Percentiles rank a stretch among this genome's conserved stretches.
phyloP scores from a whole-genome alignment of 2,888 invertebrate species.

The Mechanitis messenoides region DNA sequence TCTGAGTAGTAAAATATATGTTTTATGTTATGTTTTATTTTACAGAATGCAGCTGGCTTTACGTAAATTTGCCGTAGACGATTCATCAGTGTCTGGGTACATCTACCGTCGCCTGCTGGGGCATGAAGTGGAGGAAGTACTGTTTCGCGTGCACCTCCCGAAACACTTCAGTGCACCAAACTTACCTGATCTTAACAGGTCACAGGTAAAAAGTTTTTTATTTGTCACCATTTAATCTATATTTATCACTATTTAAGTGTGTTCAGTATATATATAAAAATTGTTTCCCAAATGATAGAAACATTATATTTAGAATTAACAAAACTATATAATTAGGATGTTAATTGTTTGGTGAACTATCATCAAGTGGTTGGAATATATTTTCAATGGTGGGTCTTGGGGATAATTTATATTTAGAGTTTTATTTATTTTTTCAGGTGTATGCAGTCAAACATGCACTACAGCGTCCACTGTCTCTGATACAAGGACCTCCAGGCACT shows the following conservation, averaged over 20 bases:
- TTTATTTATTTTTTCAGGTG: slow-evolving; percentile 71
- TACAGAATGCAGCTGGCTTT: slow-evolving; percentile 95
- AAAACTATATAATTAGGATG: no score
- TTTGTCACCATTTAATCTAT: no score
- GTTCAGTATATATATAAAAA: no score
- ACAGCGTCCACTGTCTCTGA: slow-evolving; percentile 95
- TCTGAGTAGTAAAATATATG: no score
- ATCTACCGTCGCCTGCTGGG: slow-evolving; percentile 98
- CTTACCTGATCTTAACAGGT: slow-evolving; percentile 97
- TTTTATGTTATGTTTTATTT: slow-evolving; percentile 13
- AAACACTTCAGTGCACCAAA: slow-evolving; percentile 98
- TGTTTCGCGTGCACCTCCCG: slow-evolving; percentile 93
- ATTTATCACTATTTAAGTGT: no score
- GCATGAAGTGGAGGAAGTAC: slow-evolving; percentile 94
- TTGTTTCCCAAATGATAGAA: no score
- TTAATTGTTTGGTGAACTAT: no score
- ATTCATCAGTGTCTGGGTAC: slow-evolving; percentile 96
- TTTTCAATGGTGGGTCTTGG: no score
- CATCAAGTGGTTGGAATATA: no score
- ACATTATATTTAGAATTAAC: no score
- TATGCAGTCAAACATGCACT: slow-evolving; percentile 99
- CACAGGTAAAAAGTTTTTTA: slow-evolving; percentile 78
- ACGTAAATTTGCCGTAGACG: slow-evolving; percentile 96
- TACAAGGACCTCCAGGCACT: slow-evolving; percentile 98
- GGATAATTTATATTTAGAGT: no score